Conservation (phyloP, 2,797 vertebrate genomes). For the Columba guinea region DNA sequence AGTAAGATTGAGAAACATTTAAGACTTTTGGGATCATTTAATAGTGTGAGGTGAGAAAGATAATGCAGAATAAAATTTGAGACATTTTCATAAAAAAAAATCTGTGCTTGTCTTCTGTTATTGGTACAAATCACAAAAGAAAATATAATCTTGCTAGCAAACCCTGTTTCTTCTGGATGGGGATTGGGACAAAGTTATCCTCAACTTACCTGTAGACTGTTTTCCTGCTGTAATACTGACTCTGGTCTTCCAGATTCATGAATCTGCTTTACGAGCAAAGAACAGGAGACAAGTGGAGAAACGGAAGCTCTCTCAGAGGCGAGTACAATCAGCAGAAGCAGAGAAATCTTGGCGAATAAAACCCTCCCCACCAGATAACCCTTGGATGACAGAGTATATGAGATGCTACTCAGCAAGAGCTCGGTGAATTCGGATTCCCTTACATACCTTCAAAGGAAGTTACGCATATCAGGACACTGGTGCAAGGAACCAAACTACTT, state of each 20-base stretch:
- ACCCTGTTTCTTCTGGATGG: neutral
- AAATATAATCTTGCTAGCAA: neutral
- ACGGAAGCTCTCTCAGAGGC: slow-evolving; percentile 81
- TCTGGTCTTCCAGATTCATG: slow-evolving; percentile 84
- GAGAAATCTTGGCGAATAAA: slow-evolving; percentile 72
- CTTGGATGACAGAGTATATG: slow-evolving; percentile 98
- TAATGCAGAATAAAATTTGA: neutral
- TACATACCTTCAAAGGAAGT: slow-evolving; percentile 1
- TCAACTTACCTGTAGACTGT: neutral
- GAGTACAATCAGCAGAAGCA: slow-evolving; percentile 81
- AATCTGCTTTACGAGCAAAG: slow-evolving; percentile 91
- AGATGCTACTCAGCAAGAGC: slow-evolving; percentile 90
- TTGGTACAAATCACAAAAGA: neutral
- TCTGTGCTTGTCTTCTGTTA: neutral
- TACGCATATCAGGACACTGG: slow-evolving; percentile 28
- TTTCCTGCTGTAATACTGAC: neutral
- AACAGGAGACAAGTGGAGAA: slow-evolving; percentile 89
- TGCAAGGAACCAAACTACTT: slow-evolving; percentile 60
- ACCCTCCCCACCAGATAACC: slow-evolving; percentile 82
- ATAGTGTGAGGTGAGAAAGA: neutral
- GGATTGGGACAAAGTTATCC: neutral
- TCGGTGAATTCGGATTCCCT: slow-evolving; percentile 69
- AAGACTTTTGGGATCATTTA: neutral
- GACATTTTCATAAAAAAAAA: neutral
- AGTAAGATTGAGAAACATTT: neutral